Conservation (phyloP, 2,797 vertebrate genomes). For the Chiloscyllium punctatum region DNA sequence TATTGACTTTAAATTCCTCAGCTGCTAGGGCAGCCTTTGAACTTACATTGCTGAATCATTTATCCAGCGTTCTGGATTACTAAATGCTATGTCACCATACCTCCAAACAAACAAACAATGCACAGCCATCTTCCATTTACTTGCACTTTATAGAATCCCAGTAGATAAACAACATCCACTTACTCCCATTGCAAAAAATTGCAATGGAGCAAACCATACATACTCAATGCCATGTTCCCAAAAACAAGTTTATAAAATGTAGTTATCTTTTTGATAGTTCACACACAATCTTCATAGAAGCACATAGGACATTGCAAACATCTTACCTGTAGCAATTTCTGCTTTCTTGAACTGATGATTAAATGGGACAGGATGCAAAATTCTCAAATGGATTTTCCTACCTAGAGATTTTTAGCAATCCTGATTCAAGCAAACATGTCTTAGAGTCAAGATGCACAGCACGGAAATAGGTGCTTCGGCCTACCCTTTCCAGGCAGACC, state of each 20-base stretch:
- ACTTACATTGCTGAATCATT: background rate
- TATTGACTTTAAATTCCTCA: background rate
- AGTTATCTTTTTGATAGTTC: background rate
- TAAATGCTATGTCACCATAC: background rate
- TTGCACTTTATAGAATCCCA: background rate
- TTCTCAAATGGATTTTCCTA: background rate
- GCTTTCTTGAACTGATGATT: background rate
- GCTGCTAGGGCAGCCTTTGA: background rate
- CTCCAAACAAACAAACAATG: too few relatives aligned
- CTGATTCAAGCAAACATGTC: background rate
- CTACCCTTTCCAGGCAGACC: too few relatives aligned
- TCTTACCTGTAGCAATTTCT: background rate
- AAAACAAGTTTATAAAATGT: background rate
- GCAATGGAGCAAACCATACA: too few relatives aligned
- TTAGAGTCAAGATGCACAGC: too few relatives aligned
- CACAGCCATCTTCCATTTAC: background rate
- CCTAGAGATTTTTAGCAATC: background rate
- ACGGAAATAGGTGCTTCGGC: too few relatives aligned
- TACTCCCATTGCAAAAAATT: background rate
- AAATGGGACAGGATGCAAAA: background rate
- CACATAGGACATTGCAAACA: background rate
- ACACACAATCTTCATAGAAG: background rate
- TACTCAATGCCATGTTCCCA: too few relatives aligned
- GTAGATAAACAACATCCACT: background rate
- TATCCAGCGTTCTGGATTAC: background rate